Conservation (phyloP, 2,888 invertebrate genomes). For the Antheraea assamensis region DNA sequence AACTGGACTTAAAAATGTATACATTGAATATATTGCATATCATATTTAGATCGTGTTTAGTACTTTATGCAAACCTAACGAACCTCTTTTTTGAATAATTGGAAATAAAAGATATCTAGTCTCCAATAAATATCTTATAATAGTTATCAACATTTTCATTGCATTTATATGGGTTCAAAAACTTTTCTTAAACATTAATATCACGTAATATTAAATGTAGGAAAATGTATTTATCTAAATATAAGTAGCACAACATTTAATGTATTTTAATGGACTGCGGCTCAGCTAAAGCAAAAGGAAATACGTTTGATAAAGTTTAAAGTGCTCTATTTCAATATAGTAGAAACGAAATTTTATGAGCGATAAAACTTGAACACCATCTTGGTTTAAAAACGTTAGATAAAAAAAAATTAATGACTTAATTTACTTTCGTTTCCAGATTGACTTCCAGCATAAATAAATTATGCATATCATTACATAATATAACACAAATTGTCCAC, state of each 20-base stretch:
- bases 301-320: background rate
- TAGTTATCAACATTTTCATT: too few relatives aligned
- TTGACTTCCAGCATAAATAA: too few relatives aligned
- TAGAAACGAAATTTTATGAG: background rate
- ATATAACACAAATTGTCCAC: too few relatives aligned
- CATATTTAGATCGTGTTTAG: too few relatives aligned
- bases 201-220: background rate
- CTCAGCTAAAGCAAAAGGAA: background rate
- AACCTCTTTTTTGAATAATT: too few relatives aligned
- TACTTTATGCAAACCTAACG: too few relatives aligned
- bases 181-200: background rate
- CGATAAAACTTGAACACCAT: background rate
- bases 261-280: background rate
- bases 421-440: background rate
- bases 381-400: background rate
- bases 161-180: background rate
- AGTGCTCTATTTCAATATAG: background rate
- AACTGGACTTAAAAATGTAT: background rate
- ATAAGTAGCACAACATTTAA: background rate
- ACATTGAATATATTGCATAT: too few relatives aligned
- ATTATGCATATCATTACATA: too few relatives aligned
- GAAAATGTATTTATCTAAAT: background rate
- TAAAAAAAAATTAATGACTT: background rate
- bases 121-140: too few relatives aligned
- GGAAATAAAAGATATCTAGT: too few relatives aligned